phyloP scores from a whole-genome alignment of 2,888 invertebrate genomes.

The Meteorus cinctellus region DNA sequence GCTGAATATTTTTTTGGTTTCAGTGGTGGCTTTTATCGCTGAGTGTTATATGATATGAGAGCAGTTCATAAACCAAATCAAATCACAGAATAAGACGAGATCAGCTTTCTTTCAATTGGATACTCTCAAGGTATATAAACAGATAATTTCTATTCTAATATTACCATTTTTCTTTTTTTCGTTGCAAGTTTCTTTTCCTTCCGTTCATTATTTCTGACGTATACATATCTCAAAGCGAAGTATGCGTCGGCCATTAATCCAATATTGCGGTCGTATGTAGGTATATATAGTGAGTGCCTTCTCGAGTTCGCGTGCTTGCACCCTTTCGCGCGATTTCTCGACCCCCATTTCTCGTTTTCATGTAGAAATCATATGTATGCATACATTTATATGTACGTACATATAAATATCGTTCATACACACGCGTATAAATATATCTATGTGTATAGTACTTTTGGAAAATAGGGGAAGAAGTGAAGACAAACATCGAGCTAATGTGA shows the following conservation, averaged over 20 bases:
- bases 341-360: constrained; percentile 23
- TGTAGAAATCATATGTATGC: constrained; percentile 8
- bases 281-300: constrained; percentile 48
- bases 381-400: neutral
- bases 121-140: neutral
- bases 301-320: constrained; percentile 62
- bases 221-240: constrained; percentile 52
- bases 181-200: neutral
- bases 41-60: neutral
- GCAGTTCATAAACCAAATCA: neutral
- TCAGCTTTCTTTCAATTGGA: neutral
- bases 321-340: constrained; percentile 42
- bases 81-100: neutral
- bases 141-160: neutral
- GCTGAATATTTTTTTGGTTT: neutral
- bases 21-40: neutral
- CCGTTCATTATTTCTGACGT: neutral
- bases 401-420: neutral
- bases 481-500: constrained; percentile 59
- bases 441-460: constrained; percentile 14
- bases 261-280: constrained; percentile 63
- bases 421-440: constrained; percentile 8
- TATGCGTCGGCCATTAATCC: constrained; percentile 65
- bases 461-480: constrained; percentile 44
- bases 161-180: neutral